Conservation (phyloP, 2,113 vertebrate genomes). For the Gorilla gorilla region DNA sequence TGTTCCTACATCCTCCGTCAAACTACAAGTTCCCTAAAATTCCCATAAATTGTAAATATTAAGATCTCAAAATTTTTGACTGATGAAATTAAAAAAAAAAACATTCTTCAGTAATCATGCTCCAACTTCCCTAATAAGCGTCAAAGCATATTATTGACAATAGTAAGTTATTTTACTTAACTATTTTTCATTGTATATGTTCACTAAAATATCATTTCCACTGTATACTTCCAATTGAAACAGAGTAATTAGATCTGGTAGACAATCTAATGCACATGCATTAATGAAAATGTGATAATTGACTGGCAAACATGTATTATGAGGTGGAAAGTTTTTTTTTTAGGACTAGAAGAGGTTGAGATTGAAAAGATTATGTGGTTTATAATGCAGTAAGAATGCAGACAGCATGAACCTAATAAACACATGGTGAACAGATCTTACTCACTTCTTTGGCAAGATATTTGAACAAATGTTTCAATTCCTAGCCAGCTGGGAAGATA, state of each 20-base stretch:
- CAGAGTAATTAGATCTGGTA: neutral
- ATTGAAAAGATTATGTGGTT: slow-evolving; percentile 41
- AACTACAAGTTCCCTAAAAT: slow-evolving; percentile 16
- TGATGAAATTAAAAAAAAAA: neutral
- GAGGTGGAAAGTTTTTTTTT: neutral
- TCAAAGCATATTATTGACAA: neutral
- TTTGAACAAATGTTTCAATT: slow-evolving; percentile 71
- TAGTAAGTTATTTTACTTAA: slow-evolving; percentile 15
- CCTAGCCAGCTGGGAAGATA: slow-evolving; percentile 30
- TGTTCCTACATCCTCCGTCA: neutral
- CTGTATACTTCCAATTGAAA: slow-evolving; percentile 1
- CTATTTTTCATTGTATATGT: slow-evolving; percentile 22
- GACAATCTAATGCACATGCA: neutral
- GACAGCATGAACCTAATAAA: slow-evolving; percentile 57
- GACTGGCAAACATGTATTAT: neutral
- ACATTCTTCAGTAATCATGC: neutral
- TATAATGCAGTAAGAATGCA: slow-evolving; percentile 54
- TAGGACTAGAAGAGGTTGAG: neutral
- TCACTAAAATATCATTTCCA: slow-evolving; percentile 44
- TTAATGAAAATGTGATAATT: slow-evolving; percentile 58
- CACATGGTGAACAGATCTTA: slow-evolving; percentile 63
- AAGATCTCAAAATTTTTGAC: slow-evolving; percentile 11
- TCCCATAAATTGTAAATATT: neutral
- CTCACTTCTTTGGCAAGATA: slow-evolving; percentile 60
- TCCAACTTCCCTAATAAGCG: neutral